Conservation (phyloP, 2,797 vertebrate species). For the Rhadinocentrus ornatus region DNA sequence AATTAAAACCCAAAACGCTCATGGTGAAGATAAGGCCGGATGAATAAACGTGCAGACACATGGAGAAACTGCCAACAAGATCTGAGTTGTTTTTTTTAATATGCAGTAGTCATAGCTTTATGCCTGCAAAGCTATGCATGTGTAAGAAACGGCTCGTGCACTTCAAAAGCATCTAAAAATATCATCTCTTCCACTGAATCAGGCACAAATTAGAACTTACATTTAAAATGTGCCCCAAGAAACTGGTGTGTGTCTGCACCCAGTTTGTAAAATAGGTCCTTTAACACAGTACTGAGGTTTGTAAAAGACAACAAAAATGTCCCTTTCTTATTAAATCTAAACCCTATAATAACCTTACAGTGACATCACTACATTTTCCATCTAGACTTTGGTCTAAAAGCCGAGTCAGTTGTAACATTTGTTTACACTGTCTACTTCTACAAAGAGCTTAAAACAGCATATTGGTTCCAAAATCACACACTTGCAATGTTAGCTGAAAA, state of each 20-base stretch:
- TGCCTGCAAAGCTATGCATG: conserved; percentile 28
- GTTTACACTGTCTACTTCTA: background rate
- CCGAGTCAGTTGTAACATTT: background rate
- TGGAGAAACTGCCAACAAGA: conserved; percentile 5
- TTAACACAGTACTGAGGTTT: conserved; percentile 15
- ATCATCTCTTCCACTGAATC: conserved; percentile 16
- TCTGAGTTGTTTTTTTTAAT: background rate
- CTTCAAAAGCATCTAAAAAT: conserved; percentile 1
- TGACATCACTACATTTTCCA: background rate
- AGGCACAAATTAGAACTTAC: conserved; percentile 41
- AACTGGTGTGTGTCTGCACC: background rate
- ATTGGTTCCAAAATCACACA: background rate
- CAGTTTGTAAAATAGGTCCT: conserved; percentile 17
- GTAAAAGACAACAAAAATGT: conserved; percentile 5
- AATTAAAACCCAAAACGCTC: conserved; percentile 51
- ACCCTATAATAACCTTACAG: background rate
- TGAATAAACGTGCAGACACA: conserved; percentile 41
- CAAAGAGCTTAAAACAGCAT: background rate
- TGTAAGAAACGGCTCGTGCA: conserved; percentile 11
- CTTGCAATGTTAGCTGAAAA: background rate
- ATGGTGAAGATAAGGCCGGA: conserved; percentile 40
- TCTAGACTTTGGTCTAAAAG: background rate
- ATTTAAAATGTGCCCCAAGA: conserved; percentile 31
- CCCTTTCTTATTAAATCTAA: background rate
- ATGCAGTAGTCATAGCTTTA: conserved; percentile 16